A percentile compares a stretch with the other conserved stretches of the same genome.
phyloP scores from a whole-genome alignment of 2,797 vertebrate genomes.

The Ceryle rudis region DNA sequence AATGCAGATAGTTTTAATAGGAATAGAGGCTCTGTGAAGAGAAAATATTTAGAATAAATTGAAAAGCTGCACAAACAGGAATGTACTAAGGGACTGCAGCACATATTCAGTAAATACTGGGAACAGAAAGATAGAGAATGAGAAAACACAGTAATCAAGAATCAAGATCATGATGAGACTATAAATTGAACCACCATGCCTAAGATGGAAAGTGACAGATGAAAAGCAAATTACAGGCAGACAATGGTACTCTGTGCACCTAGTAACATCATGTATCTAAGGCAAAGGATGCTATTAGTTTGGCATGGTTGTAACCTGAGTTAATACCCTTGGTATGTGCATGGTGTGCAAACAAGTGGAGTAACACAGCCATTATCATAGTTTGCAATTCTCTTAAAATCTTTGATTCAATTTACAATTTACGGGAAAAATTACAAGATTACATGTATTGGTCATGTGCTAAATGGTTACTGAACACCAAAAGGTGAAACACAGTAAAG shows the following conservation, averaged over 20 bases:
- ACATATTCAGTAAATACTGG: neutral
- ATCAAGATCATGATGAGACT: neutral
- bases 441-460: neutral
- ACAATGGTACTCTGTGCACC: neutral
- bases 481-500: neutral
- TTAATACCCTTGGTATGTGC: neutral
- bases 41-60: neutral
- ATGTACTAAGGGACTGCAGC: neutral
- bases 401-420: slow-evolving; percentile 19
- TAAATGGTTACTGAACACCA: slow-evolving; percentile 5
- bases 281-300: slow-evolving; percentile 27
- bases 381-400: neutral
- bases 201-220: neutral
- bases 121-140: neutral
- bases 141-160: neutral
- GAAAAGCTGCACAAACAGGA: neutral
- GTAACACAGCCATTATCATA: neutral
- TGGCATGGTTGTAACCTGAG: slow-evolving; percentile 54
- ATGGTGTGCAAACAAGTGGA: neutral
- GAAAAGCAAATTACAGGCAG: neutral
- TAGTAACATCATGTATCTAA: neutral
- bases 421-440: slow-evolving; percentile 2
- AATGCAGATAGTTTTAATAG: neutral
- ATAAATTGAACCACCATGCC: neutral
- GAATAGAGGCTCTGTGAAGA: neutral